A percentile compares a stretch with the other conserved stretches of the same genome.
These are phyloP conservation scores for Sternarchorhynchus goeldii DNA, from an alignment of 2,797 vertebrate genomes.

Conservation along the genomic window DNA sequence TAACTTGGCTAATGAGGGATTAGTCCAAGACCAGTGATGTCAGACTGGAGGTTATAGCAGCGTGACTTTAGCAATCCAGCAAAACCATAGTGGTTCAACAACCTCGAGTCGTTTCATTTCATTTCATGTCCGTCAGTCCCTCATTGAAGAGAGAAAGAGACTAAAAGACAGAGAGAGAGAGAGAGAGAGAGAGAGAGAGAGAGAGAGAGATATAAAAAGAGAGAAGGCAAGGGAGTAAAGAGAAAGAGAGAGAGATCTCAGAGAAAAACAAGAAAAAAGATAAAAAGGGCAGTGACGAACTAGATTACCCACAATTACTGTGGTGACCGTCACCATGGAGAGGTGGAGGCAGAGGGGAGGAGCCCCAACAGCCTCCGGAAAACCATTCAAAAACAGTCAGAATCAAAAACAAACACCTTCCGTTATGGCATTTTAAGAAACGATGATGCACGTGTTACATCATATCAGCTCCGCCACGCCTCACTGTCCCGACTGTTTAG, in stretches of 20 bases:
- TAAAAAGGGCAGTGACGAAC: constrained; percentile 64
- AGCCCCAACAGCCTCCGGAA: background rate
- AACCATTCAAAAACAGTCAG: background rate
- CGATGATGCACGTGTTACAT: constrained; percentile 13
- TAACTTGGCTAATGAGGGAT: too few species aligned
- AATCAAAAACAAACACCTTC: background rate
- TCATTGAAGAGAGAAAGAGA: constrained; percentile 11
- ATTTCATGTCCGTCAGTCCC: constrained; percentile 40
- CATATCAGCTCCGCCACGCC: constrained; percentile 12
- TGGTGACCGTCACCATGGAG: constrained; percentile 56
- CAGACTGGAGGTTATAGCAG: background rate
- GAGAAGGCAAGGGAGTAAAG: constrained; percentile 61
- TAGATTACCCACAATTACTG: constrained; percentile 69
- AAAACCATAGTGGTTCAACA: constrained; percentile 2
- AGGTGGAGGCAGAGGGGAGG: constrained; percentile 36
- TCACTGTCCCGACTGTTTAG: background rate
- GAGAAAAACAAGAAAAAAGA: constrained; percentile 66
- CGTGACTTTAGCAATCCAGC: background rate
- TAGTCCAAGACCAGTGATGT: too few species aligned
- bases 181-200: constrained; percentile 62
- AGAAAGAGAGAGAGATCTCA: constrained; percentile 37
- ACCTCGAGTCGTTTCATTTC: constrained; percentile 43
- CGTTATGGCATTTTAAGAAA: constrained; percentile 25
- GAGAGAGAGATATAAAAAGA: constrained; percentile 68
- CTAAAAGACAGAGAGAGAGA: constrained; percentile 26